Conservation (phyloP, 2,797 vertebrate species). For the Fistularia commersonii region DNA sequence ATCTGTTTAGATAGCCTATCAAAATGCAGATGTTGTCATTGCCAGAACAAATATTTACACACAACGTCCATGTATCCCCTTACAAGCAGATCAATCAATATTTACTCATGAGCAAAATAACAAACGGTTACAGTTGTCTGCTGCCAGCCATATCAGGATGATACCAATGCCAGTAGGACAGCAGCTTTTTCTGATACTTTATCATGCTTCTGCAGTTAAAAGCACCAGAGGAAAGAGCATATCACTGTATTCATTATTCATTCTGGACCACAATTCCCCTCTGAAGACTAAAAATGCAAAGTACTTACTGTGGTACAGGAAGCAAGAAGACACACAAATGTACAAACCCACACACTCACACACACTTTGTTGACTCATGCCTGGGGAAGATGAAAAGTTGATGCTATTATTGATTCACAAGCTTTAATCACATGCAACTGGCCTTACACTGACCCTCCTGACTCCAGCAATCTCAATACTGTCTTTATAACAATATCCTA, state of each 20-base stretch:
- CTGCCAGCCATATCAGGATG: constrained; percentile 47
- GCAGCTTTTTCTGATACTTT: constrained; percentile 25
- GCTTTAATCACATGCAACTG: constrained; percentile 58
- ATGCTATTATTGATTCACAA: constrained; percentile 62
- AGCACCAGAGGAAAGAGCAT: constrained; percentile 28
- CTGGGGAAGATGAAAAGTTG: constrained; percentile 40
- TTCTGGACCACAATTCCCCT: constrained; percentile 20
- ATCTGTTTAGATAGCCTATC: constrained; percentile 42
- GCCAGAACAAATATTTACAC: constrained; percentile 65
- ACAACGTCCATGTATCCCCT: constrained; percentile 54
- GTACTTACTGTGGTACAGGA: constrained; percentile 22
- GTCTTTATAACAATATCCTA: constrained; percentile 55
- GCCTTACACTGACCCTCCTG: constrained; percentile 42
- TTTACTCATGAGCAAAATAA: constrained; percentile 70
- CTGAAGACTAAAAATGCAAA: constrained; percentile 31
- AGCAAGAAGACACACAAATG: constrained; percentile 10
- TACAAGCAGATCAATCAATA: constrained; percentile 71
- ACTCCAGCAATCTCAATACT: constrained; percentile 37
- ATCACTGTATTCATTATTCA: constrained; percentile 43
- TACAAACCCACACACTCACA: constrained; percentile 5
- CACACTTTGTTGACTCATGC: constrained; percentile 29
- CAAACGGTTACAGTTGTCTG: constrained; percentile 54
- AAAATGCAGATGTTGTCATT: constrained; percentile 48
- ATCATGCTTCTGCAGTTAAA: constrained; percentile 33
- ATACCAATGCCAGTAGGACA: constrained; percentile 31